Evolutionary conservation across 1,140 invertebrate genomes (phyloP).

Genomic region (Sminthurinus signatus): DNA sequence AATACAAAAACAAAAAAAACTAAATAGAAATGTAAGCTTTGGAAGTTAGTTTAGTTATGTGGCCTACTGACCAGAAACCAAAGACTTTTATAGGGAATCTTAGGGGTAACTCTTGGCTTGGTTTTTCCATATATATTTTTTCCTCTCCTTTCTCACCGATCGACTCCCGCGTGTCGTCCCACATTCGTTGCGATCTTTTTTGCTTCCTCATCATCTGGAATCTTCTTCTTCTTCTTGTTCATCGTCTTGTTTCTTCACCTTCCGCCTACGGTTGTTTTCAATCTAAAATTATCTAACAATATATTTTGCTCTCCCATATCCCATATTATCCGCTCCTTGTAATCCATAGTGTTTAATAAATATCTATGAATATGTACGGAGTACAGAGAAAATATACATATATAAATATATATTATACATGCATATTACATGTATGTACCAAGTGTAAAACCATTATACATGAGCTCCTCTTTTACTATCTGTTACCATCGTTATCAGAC

Average conservation of each 20-base stretch:
- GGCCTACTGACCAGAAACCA: constrained; percentile 3
- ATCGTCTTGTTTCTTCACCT: constrained; percentile 16
- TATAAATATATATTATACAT: too few species aligned
- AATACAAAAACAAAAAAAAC: too few species aligned
- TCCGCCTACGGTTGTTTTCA: constrained; percentile 21
- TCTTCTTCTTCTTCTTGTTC: constrained; percentile 6
- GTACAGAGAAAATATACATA: too few species aligned
- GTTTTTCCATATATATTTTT: background rate
- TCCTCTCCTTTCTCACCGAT: background rate
- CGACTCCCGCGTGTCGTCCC: constrained; percentile 16
- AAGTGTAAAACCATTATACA: too few species aligned
- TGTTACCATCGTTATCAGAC: too few species aligned
- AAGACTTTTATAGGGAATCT: constrained; percentile 25
- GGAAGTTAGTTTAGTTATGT: constrained; percentile 17
- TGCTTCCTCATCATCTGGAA: constrained; percentile 29
- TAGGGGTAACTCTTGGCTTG: background rate
- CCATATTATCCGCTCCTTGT: background rate
- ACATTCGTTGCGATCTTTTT: constrained; percentile 2
- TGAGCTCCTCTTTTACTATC: too few species aligned
- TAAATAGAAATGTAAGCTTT: background rate
- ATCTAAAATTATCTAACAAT: constrained; percentile 29
- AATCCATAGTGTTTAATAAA: too few species aligned
- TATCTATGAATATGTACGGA: too few species aligned
- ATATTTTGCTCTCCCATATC: background rate
- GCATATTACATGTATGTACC: too few species aligned